A percentile compares a stretch with the other conserved stretches of the same genome.
Conservation (phyloP, 2,888 invertebrate genomes). For the Cordylochernes scorpioides region DNA sequence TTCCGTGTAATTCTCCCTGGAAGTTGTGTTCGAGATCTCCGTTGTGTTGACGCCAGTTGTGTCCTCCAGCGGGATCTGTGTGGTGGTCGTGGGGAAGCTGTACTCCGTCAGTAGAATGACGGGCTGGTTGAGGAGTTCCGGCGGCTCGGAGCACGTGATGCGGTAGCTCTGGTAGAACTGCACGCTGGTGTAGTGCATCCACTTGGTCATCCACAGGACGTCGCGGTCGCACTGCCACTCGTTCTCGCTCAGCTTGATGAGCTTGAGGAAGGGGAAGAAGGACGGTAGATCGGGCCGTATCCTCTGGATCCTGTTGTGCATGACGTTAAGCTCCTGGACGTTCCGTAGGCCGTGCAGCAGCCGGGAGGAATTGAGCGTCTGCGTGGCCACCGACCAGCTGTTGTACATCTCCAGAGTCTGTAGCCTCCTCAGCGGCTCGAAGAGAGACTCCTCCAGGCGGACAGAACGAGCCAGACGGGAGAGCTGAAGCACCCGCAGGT, state of each 20-base stretch:
- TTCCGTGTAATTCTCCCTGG: too few species aligned
- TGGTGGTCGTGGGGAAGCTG: constrained; percentile 6
- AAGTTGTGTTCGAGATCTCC: too few species aligned
- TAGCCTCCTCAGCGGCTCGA: constrained; percentile 39
- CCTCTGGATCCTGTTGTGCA: constrained; percentile 32
- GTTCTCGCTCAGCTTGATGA: constrained; percentile 39
- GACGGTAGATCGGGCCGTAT: constrained; percentile 39
- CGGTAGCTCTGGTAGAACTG: constrained; percentile 19
- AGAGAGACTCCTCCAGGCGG: constrained; percentile 33
- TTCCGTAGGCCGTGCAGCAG: constrained; percentile 40
- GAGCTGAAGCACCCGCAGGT: constrained; percentile 38
- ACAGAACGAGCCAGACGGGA: constrained; percentile 28
- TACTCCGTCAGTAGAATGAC: constrained; percentile 14
- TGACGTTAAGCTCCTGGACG: constrained; percentile 40
- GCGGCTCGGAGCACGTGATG: constrained; percentile 24
- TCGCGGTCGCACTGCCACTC: constrained; percentile 34
- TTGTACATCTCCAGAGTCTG: constrained; percentile 43
- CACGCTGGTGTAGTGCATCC: constrained; percentile 33
- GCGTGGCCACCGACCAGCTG: constrained; percentile 40
- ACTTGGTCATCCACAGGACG: constrained; percentile 24
- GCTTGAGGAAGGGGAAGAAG: constrained; percentile 38
- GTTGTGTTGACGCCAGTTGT: too few species aligned
- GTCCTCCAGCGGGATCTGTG: background rate
- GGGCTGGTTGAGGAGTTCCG: constrained; percentile 16
- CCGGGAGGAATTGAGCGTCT: constrained; percentile 38